Base-by-base conservation (phyloP, 2,113 vertebrate genomes). In the Tapirus terrestris region DNA sequence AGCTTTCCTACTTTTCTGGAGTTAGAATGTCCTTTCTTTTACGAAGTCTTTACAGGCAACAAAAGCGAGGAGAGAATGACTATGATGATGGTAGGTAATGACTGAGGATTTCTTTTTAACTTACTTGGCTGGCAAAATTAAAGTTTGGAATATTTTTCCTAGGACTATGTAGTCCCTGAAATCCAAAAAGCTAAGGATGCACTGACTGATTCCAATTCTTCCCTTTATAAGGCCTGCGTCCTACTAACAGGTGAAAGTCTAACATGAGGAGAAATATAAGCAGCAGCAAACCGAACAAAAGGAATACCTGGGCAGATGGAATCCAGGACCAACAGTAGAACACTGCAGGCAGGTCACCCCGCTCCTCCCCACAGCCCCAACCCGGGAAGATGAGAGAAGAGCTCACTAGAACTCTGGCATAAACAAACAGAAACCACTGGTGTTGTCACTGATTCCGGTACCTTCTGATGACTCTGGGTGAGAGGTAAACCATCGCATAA, bases 381-480 rank as follows among this genome's bases (percentile, higher is more conserved):
- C 27, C 8, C 36, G 33, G 18, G 53, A 63, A 25, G 33, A 36
- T 0, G 6, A 56, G 13, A 91, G 31, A 11, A 39, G 21, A 27
- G 27, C 36, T 48, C 51, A 53, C 85, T 31, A 25, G 53, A 80
- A 48, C 25, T 87, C 39, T 2, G 3, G 33, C 39, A 29, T 25
- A 53, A 76, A 36, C 0, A 0, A 76, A 63, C n/a, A 96, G 63
- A 43, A 58, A 31, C 8, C 68, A 33, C 65, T 9, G 33, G 27
- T 14, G 33, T 1, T 56, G 4, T 23, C 48, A 75, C 11, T 43
- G 31, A 43, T 63, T 14, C 18, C 1, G 0, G 5, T 11, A 27
- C 27, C 31, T 70, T 70, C 77, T 1, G 14, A 12, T 18, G 45
- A 68, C 79, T 68, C 67, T 61, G 33, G 68, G 45, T 53, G 43